These are phyloP conservation scores for Morpho helenor DNA, from an alignment of 2,888 invertebrate genomes.

Conservation along the genomic window DNA sequence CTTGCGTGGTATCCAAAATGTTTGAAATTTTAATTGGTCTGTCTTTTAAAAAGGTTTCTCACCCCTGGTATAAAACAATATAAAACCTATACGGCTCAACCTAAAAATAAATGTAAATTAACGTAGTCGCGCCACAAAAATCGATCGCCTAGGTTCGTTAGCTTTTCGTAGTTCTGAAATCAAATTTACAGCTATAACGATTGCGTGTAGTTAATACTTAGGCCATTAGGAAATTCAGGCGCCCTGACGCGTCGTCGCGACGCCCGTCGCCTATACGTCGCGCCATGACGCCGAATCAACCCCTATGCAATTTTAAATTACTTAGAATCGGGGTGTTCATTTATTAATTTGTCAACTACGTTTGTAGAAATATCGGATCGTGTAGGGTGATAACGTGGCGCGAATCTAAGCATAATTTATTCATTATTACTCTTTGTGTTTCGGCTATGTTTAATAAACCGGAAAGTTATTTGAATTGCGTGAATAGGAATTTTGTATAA, in stretches of 20 bases:
- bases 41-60: no score
- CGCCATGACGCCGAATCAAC: conserved; percentile 38
- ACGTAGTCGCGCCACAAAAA: neutral
- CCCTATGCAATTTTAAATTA: conserved; percentile 63
- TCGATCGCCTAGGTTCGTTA: conserved; percentile 8
- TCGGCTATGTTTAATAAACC: conserved; percentile 56
- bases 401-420: conserved; percentile 48
- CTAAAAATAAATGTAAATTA: neutral
- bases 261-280: conserved; percentile 38
- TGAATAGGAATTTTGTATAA: conserved; percentile 59
- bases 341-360: conserved; percentile 40
- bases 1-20: no score
- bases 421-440: conserved; percentile 52
- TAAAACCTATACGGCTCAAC: no score
- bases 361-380: conserved; percentile 33
- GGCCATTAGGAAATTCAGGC: conserved; percentile 17
- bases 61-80: no score
- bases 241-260: conserved; percentile 29
- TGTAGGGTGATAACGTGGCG: conserved; percentile 38
- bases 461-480: conserved; percentile 63
- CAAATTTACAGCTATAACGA: neutral
- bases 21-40: no score
- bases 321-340: conserved; percentile 48
- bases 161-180: neutral
- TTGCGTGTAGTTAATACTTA: conserved; percentile 19